These are phyloP conservation scores for Pollachius pollachius DNA, from an alignment of 2,113 vertebrate genomes.

Conservation along the genomic window DNA sequence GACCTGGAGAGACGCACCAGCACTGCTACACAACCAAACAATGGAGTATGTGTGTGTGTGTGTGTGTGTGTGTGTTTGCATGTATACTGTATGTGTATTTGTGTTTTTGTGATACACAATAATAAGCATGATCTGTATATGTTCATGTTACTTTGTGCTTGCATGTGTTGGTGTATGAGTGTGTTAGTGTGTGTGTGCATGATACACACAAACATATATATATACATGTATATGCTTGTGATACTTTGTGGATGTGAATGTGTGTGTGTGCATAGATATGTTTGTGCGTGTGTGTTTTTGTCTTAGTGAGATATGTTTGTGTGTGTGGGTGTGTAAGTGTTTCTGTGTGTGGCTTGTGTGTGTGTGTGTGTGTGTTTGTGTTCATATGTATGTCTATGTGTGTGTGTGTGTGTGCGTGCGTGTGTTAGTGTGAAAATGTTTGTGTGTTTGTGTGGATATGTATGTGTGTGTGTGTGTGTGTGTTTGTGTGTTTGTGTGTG, in stretches of 20 bases:
- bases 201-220: background rate
- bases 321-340: background rate
- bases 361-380: background rate
- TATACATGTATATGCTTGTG: constrained; percentile 22
- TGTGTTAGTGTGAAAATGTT: too few species aligned
- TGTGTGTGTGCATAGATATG: background rate
- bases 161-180: too few species aligned
- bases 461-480: background rate
- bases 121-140: background rate
- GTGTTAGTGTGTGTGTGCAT: too few species aligned
- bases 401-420: background rate
- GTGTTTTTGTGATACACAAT: background rate
- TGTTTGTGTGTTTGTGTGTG: too few species aligned
- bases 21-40: constrained; percentile 26
- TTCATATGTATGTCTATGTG: background rate
- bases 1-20: constrained; percentile 31
- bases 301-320: too few species aligned
- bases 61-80: background rate
- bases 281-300: constrained; percentile 7
- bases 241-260: background rate
- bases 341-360: constrained; percentile 19
- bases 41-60: constrained; percentile 14
- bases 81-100: constrained; percentile 2
- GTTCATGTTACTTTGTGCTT: constrained; percentile 10
- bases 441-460: too few species aligned